phyloP scores from a whole-genome alignment of 2,888 invertebrate species.

The Epinotia demarniana region DNA sequence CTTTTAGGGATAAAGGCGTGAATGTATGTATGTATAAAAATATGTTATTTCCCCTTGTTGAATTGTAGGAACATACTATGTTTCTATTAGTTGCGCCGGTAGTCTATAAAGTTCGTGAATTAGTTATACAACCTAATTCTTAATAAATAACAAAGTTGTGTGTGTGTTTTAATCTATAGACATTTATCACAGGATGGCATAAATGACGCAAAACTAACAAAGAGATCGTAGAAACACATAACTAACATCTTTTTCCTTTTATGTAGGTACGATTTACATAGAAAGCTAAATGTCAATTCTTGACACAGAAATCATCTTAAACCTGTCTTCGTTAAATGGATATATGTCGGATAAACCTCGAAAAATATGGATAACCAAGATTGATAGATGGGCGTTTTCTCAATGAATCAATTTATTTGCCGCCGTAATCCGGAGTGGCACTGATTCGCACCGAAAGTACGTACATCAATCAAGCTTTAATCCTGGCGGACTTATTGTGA shows the following conservation, averaged over 20 bases:
- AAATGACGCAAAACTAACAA: background rate
- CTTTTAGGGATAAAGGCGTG: no score
- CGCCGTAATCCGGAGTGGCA: slow-evolving; percentile 20
- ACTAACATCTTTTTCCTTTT: background rate
- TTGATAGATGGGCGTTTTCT: slow-evolving; percentile 28
- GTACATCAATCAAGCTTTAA: slow-evolving; percentile 31
- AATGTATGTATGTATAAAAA: no score
- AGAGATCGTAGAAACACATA: background rate
- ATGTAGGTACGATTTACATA: background rate
- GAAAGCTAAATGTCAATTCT: background rate
- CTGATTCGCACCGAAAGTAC: slow-evolving; percentile 12
- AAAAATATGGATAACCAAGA: background rate
- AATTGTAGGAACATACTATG: no score
- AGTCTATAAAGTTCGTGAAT: no score
- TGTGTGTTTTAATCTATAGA: no score
- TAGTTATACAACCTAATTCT: no score
- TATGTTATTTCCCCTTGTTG: no score
- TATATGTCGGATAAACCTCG: slow-evolving; percentile 18
- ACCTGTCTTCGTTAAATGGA: slow-evolving; percentile 19
- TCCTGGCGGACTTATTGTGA: slow-evolving; percentile 27
- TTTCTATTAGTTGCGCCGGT: no score
- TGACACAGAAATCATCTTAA: slow-evolving; percentile 16
- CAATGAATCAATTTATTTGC: slow-evolving; percentile 28
- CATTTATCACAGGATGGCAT: no score
- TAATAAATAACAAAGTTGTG: no score